Conservation (phyloP, 2,113 vertebrate genomes). For the Ancistrus triradiatus region DNA sequence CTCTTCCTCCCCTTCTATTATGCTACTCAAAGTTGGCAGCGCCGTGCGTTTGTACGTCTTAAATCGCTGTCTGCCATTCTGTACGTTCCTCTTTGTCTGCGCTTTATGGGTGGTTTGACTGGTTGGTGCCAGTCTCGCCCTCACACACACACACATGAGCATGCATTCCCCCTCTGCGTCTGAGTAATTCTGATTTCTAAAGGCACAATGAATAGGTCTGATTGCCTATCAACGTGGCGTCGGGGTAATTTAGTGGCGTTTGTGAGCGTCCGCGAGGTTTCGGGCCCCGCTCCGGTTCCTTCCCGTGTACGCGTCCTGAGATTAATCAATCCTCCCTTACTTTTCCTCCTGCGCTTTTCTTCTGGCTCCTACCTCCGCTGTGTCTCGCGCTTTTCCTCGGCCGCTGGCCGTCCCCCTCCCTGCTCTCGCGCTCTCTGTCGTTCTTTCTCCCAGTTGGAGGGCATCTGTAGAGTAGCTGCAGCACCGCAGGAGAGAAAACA, state of each 20-base stretch:
- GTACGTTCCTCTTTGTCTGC: constrained; percentile 35
- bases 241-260: constrained; percentile 56
- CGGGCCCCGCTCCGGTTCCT: constrained; percentile 6
- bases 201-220: constrained; percentile 56
- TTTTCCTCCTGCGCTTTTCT: constrained; percentile 31
- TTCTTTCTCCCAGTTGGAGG: constrained; percentile 39
- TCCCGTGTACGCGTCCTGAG: constrained; percentile 37
- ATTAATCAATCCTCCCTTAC: constrained; percentile 44
- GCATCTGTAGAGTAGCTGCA: constrained; percentile 43
- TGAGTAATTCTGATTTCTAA: constrained; percentile 56
- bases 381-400: neutral
- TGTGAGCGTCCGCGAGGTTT: constrained; percentile 41
- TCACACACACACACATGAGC: constrained; percentile 12
- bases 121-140: constrained; percentile 44
- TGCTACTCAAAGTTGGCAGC: constrained; percentile 56
- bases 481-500: constrained; percentile 49
- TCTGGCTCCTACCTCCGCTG: constrained; percentile 32
- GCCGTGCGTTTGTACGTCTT: constrained; percentile 53
- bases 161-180: neutral
- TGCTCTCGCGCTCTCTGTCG: neutral
- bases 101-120: constrained; percentile 58
- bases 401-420: constrained; percentile 4
- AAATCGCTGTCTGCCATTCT: constrained; percentile 48
- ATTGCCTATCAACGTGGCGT: constrained; percentile 59
- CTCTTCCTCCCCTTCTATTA: constrained; percentile 48